Conservation (phyloP, 2,888 invertebrate genomes). For the Drosophila cognata region DNA sequence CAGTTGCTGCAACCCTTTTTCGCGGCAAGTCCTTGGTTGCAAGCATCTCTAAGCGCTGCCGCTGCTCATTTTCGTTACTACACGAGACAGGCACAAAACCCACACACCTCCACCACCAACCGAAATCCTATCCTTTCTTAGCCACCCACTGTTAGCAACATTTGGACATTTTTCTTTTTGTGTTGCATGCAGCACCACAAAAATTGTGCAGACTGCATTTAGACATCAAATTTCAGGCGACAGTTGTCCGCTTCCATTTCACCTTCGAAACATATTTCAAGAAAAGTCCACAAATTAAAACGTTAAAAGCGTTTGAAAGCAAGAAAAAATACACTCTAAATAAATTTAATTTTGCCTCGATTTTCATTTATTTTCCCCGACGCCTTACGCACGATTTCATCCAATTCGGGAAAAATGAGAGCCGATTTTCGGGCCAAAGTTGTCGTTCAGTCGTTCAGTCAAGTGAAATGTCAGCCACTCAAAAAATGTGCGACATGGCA, state of each 20-base stretch:
- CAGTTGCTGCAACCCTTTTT: slow-evolving; percentile 45
- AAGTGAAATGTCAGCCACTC: slow-evolving; percentile 78
- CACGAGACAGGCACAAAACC: slow-evolving; percentile 64
- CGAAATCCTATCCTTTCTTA: neutral
- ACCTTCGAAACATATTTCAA: slow-evolving; percentile 15
- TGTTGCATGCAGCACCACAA: slow-evolving; percentile 10
- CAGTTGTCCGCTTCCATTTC: slow-evolving; percentile 21
- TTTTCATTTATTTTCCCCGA: slow-evolving; percentile 12
- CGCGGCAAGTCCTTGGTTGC: slow-evolving; percentile 52
- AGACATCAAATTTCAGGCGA: slow-evolving; percentile 33
- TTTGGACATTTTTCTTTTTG: slow-evolving; percentile 62
- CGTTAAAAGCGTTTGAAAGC: slow-evolving; percentile 37
- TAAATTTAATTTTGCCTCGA: slow-evolving; percentile 44
- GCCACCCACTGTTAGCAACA: slow-evolving; percentile 50
- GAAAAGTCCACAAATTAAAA: slow-evolving; percentile 34
- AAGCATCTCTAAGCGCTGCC: slow-evolving; percentile 61
- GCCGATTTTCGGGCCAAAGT: slow-evolving; percentile 6
- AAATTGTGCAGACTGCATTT: slow-evolving; percentile 40
- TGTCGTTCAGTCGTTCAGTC: slow-evolving; percentile 39
- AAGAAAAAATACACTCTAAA: slow-evolving; percentile 31
- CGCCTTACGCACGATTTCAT: slow-evolving; percentile 72
- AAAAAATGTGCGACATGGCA: slow-evolving; percentile 64
- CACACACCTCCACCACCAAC: neutral
- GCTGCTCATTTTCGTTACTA: slow-evolving; percentile 79
- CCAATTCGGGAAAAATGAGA: slow-evolving; percentile 32